Conservation (phyloP, 64 coral and sea anemone genomes). For the Montipora efflorescens region DNA sequence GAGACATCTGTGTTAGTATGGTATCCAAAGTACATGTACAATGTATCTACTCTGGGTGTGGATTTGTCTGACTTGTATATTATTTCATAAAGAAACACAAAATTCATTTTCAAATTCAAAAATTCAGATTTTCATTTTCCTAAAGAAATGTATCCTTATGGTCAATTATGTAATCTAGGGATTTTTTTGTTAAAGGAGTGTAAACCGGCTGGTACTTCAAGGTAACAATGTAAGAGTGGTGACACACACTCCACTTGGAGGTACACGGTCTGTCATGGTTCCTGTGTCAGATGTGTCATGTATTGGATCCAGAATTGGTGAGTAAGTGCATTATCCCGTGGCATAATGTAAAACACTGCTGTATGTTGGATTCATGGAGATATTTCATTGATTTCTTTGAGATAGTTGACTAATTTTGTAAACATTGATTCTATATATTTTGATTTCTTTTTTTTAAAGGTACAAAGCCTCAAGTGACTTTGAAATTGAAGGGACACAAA, state of each 20-base stretch:
- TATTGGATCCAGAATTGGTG: constrained; percentile 81
- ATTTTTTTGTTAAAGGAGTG: constrained; percentile 44
- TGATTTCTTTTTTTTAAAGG: constrained; percentile 40
- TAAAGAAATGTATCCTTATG: neutral
- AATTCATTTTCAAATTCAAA: no score
- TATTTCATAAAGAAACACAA: no score
- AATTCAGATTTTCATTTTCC: neutral
- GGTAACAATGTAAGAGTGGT: constrained; percentile 69
- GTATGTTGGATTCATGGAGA: no score
- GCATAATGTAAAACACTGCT: neutral
- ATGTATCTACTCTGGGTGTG: no score
- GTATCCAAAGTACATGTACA: no score
- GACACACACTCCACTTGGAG: constrained; percentile 89
- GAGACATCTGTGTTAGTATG: no score
- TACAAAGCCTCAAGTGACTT: constrained; percentile 77
- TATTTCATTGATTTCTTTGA: no score
- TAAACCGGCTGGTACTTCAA: constrained; percentile 83
- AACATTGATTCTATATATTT: no score
- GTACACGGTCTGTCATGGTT: constrained; percentile 66
- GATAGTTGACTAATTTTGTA: neutral
- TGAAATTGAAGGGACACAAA: constrained; percentile 82
- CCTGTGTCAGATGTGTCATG: constrained; percentile 69
- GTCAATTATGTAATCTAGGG: neutral
- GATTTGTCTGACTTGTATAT: no score
- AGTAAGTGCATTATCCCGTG: neutral